Conservation (phyloP, 2,113 vertebrate genomes). For the Prolemur simus region DNA sequence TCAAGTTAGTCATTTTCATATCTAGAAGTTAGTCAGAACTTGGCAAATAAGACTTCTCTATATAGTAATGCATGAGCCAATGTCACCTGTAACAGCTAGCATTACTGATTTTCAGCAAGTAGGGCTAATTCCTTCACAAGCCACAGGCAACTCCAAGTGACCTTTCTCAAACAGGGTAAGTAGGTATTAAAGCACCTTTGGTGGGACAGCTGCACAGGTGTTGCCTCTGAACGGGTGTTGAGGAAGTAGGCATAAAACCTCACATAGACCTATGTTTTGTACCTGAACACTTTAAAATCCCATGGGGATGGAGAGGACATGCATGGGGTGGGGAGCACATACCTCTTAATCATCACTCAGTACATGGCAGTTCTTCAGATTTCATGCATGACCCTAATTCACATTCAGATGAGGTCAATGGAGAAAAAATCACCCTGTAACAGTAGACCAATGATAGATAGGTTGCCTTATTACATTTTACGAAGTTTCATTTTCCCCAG, state of each 20-base stretch:
- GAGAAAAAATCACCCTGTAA: neutral
- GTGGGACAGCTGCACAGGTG: neutral
- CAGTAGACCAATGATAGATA: neutral
- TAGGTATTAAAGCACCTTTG: constrained; percentile 5
- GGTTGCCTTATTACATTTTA: neutral
- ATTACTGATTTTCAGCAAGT: neutral
- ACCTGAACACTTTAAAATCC: neutral
- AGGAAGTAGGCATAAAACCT: neutral
- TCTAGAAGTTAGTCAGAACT: neutral
- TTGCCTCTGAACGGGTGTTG: neutral
- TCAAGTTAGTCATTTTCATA: constrained; percentile 1
- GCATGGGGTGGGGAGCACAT: neutral
- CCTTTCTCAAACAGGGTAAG: neutral
- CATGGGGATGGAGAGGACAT: neutral
- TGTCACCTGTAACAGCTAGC: neutral
- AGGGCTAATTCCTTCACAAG: neutral
- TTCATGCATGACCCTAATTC: constrained; percentile 26
- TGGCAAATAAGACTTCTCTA: neutral
- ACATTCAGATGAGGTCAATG: neutral
- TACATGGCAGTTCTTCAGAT: constrained; percentile 1
- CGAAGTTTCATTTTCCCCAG: neutral
- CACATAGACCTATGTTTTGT: neutral
- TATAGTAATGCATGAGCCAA: neutral
- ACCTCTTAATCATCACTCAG: neutral
- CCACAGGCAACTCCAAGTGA: neutral